Conservation (phyloP, 2,888 invertebrate species). For the Cepaea hortensis region DNA sequence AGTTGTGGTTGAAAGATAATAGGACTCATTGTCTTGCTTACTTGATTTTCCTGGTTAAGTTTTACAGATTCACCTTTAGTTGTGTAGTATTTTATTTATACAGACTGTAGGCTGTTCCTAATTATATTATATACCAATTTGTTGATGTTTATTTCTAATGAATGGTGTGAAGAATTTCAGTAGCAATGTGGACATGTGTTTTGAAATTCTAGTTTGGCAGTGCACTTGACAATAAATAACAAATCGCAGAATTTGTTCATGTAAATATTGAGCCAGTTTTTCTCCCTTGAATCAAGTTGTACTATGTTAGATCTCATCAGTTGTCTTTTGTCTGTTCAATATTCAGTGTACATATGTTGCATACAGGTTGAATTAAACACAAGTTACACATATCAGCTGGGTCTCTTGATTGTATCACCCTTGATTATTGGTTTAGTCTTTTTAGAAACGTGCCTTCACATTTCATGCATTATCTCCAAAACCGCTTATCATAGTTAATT, state of each 20-base stretch:
- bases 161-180: neutral
- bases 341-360: slow-evolving; percentile 39
- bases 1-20: no score
- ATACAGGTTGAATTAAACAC: slow-evolving; percentile 19
- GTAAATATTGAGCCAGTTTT: neutral
- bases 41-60: neutral
- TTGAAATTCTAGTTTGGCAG: neutral
- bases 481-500: no score
- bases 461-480: no score
- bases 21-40: no score
- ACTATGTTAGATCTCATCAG: neutral
- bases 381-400: slow-evolving; percentile 25
- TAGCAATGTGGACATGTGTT: neutral
- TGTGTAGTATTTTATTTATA: neutral
- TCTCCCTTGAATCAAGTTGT: neutral
- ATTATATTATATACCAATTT: neutral
- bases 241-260: neutral
- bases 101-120: neutral
- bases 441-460: no score
- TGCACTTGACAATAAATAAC: neutral
- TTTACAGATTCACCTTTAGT: neutral
- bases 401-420: neutral
- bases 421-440: no score
- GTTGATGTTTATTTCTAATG: neutral
- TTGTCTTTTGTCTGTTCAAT: slow-evolving; percentile 25